Conservation (phyloP, 1,140 invertebrate species). For the Drosophila nebulosa region DNA sequence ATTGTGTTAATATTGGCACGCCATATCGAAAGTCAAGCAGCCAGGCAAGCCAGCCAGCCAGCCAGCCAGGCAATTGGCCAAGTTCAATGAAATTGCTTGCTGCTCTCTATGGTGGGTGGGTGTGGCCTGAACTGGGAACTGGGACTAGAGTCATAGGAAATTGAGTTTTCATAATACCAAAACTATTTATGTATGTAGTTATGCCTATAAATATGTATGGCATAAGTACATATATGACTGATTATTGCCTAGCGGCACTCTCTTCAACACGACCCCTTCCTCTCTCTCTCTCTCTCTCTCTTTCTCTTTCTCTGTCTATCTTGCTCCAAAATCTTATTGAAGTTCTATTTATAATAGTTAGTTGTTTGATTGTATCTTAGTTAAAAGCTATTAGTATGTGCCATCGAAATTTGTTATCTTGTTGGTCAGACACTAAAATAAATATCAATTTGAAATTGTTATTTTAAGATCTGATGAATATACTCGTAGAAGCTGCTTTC, state of each 20-base stretch:
- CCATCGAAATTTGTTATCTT: neutral
- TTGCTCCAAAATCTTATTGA: too few relatives aligned
- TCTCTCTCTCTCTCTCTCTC: neutral
- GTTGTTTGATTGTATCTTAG: neutral
- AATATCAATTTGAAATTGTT: neutral
- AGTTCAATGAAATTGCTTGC: slow-evolving; percentile 62
- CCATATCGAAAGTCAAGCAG: slow-evolving; percentile 48
- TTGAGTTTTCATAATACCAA: neutral
- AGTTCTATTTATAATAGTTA: neutral
- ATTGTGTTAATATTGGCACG: slow-evolving; percentile 78
- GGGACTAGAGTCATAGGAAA: neutral
- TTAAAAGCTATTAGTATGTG: neutral
- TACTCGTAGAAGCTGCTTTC: too few relatives aligned
- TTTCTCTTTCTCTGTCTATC: too few relatives aligned
- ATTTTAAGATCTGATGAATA: too few relatives aligned
- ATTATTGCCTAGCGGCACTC: neutral
- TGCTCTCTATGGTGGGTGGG: slow-evolving; percentile 25
- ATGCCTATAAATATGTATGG: slow-evolving; percentile 10
- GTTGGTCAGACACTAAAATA: neutral
- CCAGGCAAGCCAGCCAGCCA: neutral
- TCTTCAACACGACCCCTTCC: too few relatives aligned
- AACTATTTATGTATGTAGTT: neutral
- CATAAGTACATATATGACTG: neutral
- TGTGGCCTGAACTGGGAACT: slow-evolving; percentile 19
- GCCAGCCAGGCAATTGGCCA: slow-evolving; percentile 21